Evolutionary conservation across 2,797 vertebrate genomes (phyloP).

Genomic region (Cyclura pinguis): DNA sequence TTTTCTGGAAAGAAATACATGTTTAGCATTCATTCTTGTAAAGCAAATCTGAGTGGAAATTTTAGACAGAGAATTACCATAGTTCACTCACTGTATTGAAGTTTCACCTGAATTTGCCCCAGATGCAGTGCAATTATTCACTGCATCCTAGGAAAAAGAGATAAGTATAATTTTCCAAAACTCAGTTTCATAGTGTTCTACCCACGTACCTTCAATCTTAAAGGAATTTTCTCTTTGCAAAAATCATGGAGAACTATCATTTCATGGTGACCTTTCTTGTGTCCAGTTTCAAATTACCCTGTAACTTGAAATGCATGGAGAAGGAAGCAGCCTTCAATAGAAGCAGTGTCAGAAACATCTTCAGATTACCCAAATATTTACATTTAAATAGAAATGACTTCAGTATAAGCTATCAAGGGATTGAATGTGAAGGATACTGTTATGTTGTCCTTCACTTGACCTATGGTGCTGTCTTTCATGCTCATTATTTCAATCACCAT

Average conservation of each 20-base stretch:
- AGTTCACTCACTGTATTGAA: too few species aligned
- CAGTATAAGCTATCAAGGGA: background rate
- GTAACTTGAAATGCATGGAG: background rate
- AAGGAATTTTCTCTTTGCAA: background rate
- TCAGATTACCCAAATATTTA: background rate
- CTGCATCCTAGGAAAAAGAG: background rate
- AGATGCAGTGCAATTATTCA: background rate
- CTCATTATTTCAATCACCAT: background rate
- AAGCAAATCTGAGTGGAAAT: background rate
- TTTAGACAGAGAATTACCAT: background rate
- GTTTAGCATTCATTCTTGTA: background rate
- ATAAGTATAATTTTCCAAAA: background rate
- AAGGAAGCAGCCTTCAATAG: background rate
- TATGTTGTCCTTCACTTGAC: background rate
- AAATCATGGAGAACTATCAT: background rate
- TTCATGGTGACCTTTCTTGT: background rate
- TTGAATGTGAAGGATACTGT: background rate
- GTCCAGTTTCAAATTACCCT: background rate
- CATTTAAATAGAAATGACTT: slow-evolving; percentile 5
- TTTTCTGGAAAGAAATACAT: too few species aligned
- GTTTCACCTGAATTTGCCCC: background rate
- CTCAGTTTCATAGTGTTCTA: background rate
- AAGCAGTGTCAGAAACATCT: background rate
- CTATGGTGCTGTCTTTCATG: background rate
- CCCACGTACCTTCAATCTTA: background rate